Percentiles rank a stretch among this genome's conserved stretches.
Conservation (phyloP, 92 coral and sea anemone species). For the Meandrina meandrites region DNA sequence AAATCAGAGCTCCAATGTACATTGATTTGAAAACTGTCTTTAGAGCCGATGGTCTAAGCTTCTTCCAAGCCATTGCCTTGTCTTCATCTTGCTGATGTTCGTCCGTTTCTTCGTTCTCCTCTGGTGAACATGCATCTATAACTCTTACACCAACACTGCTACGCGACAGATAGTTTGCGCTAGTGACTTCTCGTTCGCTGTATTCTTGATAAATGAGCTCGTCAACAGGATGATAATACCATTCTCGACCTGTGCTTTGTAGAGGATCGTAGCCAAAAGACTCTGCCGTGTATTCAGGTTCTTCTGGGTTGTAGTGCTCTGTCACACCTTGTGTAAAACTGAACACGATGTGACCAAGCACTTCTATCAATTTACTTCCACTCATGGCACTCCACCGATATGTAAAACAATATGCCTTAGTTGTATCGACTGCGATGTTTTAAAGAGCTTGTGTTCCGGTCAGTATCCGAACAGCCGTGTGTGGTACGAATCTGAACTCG, state of each 20-base stretch:
- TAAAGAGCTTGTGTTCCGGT: no score
- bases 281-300: slow-evolving; percentile 29
- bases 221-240: no score
- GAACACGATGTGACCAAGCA: background rate
- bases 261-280: slow-evolving; percentile 43
- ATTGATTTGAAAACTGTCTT: slow-evolving; percentile 14
- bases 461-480: no score
- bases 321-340: background rate
- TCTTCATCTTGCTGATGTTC: background rate
- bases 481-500: no score
- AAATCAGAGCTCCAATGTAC: slow-evolving; percentile 31
- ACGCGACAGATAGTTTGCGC: background rate
- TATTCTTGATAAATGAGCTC: slow-evolving; percentile 33
- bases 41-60: slow-evolving; percentile 12
- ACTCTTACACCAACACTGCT: background rate
- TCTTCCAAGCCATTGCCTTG: slow-evolving; percentile 17
- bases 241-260: slow-evolving; percentile 37
- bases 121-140: background rate
- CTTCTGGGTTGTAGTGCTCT: slow-evolving; percentile 22
- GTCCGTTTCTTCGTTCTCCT: background rate
- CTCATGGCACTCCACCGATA: background rate
- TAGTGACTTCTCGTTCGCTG: background rate
- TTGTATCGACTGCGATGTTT: no score
- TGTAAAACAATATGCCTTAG: no score
- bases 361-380: background rate